Base-by-base conservation (phyloP, 2,797 vertebrate genomes). In the Heliangelus exortis region DNA sequence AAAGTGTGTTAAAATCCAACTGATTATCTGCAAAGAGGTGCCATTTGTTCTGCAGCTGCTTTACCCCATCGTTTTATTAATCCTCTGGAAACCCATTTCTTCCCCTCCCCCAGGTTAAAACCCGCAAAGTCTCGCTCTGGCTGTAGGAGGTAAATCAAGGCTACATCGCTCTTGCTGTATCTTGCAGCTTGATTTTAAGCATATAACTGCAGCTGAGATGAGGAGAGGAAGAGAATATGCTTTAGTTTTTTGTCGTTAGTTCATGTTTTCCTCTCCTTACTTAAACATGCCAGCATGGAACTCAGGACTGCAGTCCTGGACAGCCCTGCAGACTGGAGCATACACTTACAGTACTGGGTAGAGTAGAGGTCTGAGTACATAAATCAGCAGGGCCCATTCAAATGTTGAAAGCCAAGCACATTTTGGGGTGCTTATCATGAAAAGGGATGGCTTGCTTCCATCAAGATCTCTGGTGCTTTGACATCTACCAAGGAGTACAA, bases 81-180 rank as follows among this genome's bases (percentile, higher is more conserved):
- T 79, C 78, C 69, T 75, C 89, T 83, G 84, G 75, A 95, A 95
- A 85, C 21, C 61, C 51, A 62, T 55, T 92, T 93, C 67, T 93
- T 82, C 87, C 74, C 84, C 62, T 89, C 77, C 90, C 89, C 74
- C 78, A 34, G 21, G 57, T 87, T 89, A 90, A 89, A 95, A 41
- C 26, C 67, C 78, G 65, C 66, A 34, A 75, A 79, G 29, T 74
- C 50, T 87, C 0, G 0, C 28, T 90, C 66, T 48, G 87, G 65
- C 62, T 15, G 1, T 8, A 55, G 59, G 55, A 79, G 47, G 77
- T 66, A 88, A 94, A 90, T 76, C 14, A 21, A 86, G 59, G 90
- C 71, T 72, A 57, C 17, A 7, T 29, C 6, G 2, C 17, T 11
- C 14, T 17, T 75, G 41, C 33, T 68, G 47, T 68, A 26, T 73